phyloP scores from a whole-genome alignment of 2,888 invertebrate genomes.

The Melikaiella ostensackeni region DNA sequence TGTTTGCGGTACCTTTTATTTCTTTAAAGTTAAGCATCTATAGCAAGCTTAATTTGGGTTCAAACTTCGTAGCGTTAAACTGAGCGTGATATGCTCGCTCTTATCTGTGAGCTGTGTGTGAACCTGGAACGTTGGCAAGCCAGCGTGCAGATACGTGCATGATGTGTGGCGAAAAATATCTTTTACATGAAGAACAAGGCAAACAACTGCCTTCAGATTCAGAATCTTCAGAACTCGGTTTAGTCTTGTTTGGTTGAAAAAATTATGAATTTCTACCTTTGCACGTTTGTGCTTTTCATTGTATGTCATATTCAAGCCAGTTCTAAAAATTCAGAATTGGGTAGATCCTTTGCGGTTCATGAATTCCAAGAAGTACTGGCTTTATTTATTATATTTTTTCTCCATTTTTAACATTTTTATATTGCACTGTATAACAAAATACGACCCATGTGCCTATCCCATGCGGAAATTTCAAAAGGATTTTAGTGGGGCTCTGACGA shows the following conservation, averaged over 20 bases:
- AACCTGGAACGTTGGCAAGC: conserved; percentile 28
- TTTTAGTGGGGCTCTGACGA: too few species aligned
- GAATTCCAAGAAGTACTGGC: neutral
- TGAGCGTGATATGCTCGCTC: conserved; percentile 31
- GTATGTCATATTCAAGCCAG: neutral
- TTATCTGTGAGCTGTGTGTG: conserved; percentile 19
- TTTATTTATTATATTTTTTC: neutral
- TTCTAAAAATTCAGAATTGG: conserved; percentile 3
- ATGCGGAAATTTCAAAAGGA: too few species aligned
- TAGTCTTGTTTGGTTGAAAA: conserved; percentile 15
- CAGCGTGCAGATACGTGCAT: conserved; percentile 30
- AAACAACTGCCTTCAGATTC: conserved; percentile 23
- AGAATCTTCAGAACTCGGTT: neutral
- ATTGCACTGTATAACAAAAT: too few species aligned
- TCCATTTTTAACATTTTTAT: neutral
- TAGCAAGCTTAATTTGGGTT: conserved; percentile 18
- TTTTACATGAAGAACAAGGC: conserved; percentile 12
- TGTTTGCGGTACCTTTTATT: neutral
- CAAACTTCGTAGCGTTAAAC: conserved; percentile 32
- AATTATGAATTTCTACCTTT: conserved; percentile 17
- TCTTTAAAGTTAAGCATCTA: conserved; percentile 27
- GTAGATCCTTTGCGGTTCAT: neutral
- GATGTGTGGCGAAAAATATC: conserved; percentile 16
- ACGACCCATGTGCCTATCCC: too few species aligned
- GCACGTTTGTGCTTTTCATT: neutral